Evolutionary conservation across 2,888 invertebrate species (phyloP).

Genomic region (Watsonalla binaria): DNA sequence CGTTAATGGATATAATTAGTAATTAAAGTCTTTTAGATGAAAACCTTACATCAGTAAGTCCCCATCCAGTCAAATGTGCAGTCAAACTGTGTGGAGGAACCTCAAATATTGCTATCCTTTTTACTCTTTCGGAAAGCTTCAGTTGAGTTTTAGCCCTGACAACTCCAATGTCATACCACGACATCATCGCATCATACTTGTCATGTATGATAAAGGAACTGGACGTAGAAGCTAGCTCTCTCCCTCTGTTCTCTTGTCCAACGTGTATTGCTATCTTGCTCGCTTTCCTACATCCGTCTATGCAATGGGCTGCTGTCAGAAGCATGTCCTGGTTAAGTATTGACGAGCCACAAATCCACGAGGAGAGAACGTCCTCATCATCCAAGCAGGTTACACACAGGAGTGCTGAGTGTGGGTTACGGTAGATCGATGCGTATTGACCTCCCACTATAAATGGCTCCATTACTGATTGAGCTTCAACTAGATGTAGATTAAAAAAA

Average conservation of each 20-base stretch:
- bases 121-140: conserved; percentile 7
- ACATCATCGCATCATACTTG: accelerated
- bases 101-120: conserved; percentile 20
- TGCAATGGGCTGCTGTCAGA: conserved; percentile 38
- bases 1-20: not conserved
- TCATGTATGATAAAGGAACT: conserved; percentile 11
- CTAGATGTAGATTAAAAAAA: not conserved
- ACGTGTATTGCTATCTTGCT: conserved; percentile 4
- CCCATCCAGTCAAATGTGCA: conserved; percentile 30
- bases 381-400: conserved; percentile 12
- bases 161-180: conserved; percentile 20
- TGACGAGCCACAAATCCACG: conserved; percentile 33
- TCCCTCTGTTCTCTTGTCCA: conserved; percentile 9
- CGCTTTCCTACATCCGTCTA: conserved; percentile 2
- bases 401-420: conserved; percentile 23
- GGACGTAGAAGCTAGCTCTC: not conserved
- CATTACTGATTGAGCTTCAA: conserved; percentile 5
- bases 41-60: conserved; percentile 20
- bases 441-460: conserved; percentile 23
- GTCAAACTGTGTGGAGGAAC: conserved; percentile 10
- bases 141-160: conserved; percentile 7
- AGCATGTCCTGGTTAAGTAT: conserved; percentile 31
- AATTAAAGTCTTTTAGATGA: too few species aligned
- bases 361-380: accelerated
- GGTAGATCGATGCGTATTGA: conserved; percentile 9